Conservation (phyloP, 53 echinoderm and acorn worm species). For the Hippasteria phrygiana region DNA sequence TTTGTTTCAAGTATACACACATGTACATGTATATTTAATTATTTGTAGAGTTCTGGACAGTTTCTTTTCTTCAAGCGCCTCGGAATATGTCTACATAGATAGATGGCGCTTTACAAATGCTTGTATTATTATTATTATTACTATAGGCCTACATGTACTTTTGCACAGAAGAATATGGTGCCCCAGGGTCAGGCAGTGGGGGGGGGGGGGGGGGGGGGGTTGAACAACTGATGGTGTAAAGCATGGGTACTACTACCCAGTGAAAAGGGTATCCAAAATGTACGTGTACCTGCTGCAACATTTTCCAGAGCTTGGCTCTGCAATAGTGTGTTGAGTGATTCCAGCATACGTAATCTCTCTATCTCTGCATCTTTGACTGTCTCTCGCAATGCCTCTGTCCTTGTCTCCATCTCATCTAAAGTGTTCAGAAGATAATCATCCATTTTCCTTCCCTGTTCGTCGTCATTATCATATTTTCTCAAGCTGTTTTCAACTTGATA, state of each 20-base stretch:
- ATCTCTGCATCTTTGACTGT: conserved; percentile 73
- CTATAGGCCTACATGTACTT: not conserved
- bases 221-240: too few relatives aligned
- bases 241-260: too few relatives aligned
- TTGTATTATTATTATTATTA: not conserved
- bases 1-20: too few relatives aligned
- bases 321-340: conserved; percentile 68
- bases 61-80: too few relatives aligned
- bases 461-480: not conserved
- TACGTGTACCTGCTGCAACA: conserved; percentile 54
- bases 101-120: too few relatives aligned
- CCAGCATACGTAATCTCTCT: conserved; percentile 68
- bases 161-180: too few relatives aligned
- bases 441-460: not conserved
- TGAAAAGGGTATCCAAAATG: not conserved
- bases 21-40: too few relatives aligned
- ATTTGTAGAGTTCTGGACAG: too few relatives aligned
- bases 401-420: conserved; percentile 85
- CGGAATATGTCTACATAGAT: too few relatives aligned
- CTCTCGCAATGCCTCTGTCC: conserved; percentile 85
- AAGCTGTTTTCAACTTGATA: conserved; percentile 7
- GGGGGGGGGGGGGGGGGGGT: too few relatives aligned
- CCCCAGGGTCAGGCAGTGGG: too few relatives aligned
- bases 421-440: conserved; percentile 71
- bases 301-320: conserved; percentile 66